Percentiles rank a stretch among this genome's conserved stretches.
Conservation (phyloP, 2,113 vertebrate species). For the Upupa epops region DNA sequence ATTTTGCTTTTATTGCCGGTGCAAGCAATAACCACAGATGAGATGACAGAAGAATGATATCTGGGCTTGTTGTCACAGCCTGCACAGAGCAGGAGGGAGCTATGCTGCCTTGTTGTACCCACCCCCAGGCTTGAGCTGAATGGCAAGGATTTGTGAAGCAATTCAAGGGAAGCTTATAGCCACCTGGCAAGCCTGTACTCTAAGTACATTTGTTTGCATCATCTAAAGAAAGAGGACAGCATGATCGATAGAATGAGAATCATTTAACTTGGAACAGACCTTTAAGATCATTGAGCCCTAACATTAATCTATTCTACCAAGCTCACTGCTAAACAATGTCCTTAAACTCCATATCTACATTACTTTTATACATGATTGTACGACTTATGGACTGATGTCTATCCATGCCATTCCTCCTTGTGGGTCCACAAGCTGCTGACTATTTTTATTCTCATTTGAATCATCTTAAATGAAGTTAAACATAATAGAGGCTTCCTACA, state of each 20-base stretch:
- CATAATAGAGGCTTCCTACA: background rate
- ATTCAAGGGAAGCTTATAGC: background rate
- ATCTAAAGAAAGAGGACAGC: background rate
- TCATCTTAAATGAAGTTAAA: background rate
- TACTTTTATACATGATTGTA: background rate
- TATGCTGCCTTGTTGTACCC: background rate
- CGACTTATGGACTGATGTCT: background rate
- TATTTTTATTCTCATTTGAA: background rate
- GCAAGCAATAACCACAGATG: background rate
- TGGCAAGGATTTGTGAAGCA: background rate
- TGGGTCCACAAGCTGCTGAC: background rate
- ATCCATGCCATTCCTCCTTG: background rate
- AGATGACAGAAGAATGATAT: background rate
- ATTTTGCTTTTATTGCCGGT: background rate
- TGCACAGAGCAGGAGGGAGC: background rate
- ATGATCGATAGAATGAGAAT: background rate
- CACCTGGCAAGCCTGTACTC: background rate
- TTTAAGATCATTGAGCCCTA: too few relatives aligned
- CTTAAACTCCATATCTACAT: too few relatives aligned
- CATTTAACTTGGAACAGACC: too few relatives aligned
- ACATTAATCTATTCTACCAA: too few relatives aligned
- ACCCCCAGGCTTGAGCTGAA: background rate
- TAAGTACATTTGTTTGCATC: background rate
- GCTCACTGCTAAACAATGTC: too few relatives aligned
- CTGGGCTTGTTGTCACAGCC: background rate